Evolutionary conservation across 2,797 vertebrate genomes (phyloP), one percentile per base, ranked within the genome.

Genomic region (Silurus lanzhouensis): DNA sequence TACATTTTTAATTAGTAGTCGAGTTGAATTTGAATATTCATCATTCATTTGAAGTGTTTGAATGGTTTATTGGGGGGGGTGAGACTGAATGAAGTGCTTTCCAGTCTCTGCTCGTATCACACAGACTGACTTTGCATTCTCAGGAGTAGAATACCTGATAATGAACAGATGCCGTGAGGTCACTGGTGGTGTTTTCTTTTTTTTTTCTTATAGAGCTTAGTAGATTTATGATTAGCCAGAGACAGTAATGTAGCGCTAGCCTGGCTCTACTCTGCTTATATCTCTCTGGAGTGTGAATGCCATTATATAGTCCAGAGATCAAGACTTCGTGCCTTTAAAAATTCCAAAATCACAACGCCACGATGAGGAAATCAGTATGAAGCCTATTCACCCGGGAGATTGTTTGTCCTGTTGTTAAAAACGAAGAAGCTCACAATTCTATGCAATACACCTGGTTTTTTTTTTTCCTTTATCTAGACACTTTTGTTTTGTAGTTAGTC

Each of bases 71-170:
- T n/a, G 60, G 6, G 20, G 31, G 52, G 46, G 67, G 0, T 5
- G 38, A 38, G 38, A 38, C 38, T 38, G 38, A 82, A 48, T 27
- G 0, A 31, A n/a, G 22, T 70, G 27, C 20, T 46, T 19, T 85
- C 3, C 48, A 52, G 27, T 31, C 68, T 44, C 10, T 60, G 25
- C 27, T 12, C n/a, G 58, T 74, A 25, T 46, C 52, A 76, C 85
- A 64, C 86, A 86, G 72, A 89, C 90, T 87, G 86, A 57, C 82
- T 71, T 87, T 87, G n/a, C 38, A 61, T 66, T 85, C 89, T 92
- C 92, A 92, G 89, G 87, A 92, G 91, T 90, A 93, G 94, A 93
- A 91, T 94, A 92, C 91, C 92, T 91, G 90, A 93, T 92, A 90
- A 92, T 93, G 91, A 92, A 92, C 92, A 91, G 90, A 92, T 90